phyloP scores from a whole-genome alignment of 2,113 vertebrate species.

The Centrocercus urophasianus region DNA sequence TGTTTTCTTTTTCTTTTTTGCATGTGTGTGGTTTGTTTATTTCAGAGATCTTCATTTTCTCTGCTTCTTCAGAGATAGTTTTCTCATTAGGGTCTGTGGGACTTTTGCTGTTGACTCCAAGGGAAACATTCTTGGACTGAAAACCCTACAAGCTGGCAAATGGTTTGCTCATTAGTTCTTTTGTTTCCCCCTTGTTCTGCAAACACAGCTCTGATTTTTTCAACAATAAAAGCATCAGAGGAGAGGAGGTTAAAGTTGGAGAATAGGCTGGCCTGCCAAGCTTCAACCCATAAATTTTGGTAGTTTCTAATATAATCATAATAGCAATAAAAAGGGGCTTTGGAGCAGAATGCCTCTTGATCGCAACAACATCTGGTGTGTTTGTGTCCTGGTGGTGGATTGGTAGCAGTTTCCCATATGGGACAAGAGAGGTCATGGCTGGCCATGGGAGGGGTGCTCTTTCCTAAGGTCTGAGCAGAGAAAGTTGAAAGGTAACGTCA shows the following conservation, averaged over 20 bases:
- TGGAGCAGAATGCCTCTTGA: not conserved
- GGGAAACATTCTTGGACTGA: not conserved
- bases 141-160: not conserved
- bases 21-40: not conserved
- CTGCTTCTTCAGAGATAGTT: not conserved
- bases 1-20: no score
- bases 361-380: not conserved
- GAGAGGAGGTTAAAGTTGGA: not conserved
- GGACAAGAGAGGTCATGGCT: not conserved
- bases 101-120: not conserved
- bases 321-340: not conserved
- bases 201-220: not conserved
- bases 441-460: not conserved
- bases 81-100: not conserved
- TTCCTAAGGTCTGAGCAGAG: not conserved
- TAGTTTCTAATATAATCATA: conserved; percentile 6
- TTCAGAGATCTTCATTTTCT: not conserved
- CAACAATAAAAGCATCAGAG: not conserved
- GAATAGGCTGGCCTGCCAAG: not conserved
- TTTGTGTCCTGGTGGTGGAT: not conserved
- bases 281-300: not conserved
- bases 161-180: not conserved
- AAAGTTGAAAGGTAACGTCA: conserved; percentile 30
- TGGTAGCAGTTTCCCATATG: not conserved
- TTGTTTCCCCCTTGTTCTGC: not conserved